Evolutionary conservation across 2,797 vertebrate genomes (phyloP).

Genomic region (Megalops cyprinoides): DNA sequence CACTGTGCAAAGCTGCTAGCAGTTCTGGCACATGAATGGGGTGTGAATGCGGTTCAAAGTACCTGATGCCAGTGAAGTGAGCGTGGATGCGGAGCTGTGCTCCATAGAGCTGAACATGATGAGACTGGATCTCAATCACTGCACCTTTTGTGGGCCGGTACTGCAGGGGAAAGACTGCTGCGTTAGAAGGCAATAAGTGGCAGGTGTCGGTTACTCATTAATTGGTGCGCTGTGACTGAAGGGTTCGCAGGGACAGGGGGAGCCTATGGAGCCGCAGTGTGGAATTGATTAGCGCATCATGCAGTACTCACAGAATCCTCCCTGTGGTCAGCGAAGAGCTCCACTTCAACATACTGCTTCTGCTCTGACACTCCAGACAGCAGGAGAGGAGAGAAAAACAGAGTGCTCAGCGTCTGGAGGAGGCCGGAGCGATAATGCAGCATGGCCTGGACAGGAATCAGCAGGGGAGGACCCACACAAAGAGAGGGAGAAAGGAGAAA

Average conservation of each 20-base stretch:
- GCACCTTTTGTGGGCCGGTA: constrained; percentile 82
- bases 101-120: constrained; percentile 83
- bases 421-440: constrained; percentile 86
- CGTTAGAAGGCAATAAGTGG: not conserved
- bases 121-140: constrained; percentile 84
- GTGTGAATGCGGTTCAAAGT: not conserved
- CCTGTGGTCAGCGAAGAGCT: constrained; percentile 82
- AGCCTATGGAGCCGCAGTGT: not conserved
- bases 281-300: not conserved
- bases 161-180: constrained; percentile 50
- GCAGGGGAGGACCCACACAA: not conserved
- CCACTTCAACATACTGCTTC: constrained; percentile 88
- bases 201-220: not conserved
- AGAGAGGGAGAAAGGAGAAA: not conserved
- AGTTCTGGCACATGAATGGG: not conserved
- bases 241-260: constrained; percentile 5
- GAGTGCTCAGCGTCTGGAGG: constrained; percentile 79
- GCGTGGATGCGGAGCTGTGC: constrained; percentile 87
- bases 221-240: not conserved
- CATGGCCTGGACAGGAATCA: constrained; percentile 74
- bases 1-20: too few relatives aligned
- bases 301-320: constrained; percentile 73
- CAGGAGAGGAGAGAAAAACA: constrained; percentile 81
- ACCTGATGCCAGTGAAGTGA: constrained; percentile 87
- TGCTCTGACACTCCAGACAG: constrained; percentile 82